These are phyloP conservation scores for Meloidogyne chitwoodi DNA, from an alignment of 1,140 invertebrate species.

Conservation along the genomic window DNA sequence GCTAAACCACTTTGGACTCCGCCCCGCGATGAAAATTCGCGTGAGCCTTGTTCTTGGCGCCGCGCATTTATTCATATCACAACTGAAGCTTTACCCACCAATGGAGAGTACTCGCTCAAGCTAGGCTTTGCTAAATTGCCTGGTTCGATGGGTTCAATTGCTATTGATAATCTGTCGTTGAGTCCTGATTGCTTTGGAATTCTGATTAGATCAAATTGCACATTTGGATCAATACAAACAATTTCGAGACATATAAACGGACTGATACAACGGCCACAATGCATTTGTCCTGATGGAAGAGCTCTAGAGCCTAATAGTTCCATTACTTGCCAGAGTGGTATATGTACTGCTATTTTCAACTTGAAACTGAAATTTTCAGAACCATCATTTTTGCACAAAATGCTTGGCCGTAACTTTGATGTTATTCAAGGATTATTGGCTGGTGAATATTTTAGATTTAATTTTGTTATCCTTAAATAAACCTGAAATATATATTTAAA, in stretches of 20 bases:
- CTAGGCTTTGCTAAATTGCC: slow-evolving; percentile 44
- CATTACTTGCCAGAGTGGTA: neutral
- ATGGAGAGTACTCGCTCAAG: slow-evolving; percentile 36
- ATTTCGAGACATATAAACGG: neutral
- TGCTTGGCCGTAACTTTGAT: neutral
- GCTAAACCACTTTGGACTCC: slow-evolving; percentile 43
- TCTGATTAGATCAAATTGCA: neutral
- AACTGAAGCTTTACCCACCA: neutral
- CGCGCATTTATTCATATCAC: slow-evolving; percentile 27
- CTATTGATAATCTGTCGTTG: slow-evolving; percentile 44
- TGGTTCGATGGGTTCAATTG: slow-evolving; percentile 36
- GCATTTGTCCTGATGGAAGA: neutral
- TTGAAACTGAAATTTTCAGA: neutral
- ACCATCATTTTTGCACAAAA: neutral
- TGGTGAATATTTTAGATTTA: neutral
- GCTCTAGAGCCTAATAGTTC: neutral
- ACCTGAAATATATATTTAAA: neutral
- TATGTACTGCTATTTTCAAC: neutral
- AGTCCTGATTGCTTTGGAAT: slow-evolving; percentile 45
- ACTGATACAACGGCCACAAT: neutral
- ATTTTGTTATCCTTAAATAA: no score
- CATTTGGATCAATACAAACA: neutral
- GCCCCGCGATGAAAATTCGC: slow-evolving; percentile 18
- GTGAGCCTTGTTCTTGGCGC: slow-evolving; percentile 42
- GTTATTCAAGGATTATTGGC: neutral